These are phyloP conservation scores for Pipa parva DNA, from an alignment of 2,113 vertebrate genomes.

Conservation along the genomic window DNA sequence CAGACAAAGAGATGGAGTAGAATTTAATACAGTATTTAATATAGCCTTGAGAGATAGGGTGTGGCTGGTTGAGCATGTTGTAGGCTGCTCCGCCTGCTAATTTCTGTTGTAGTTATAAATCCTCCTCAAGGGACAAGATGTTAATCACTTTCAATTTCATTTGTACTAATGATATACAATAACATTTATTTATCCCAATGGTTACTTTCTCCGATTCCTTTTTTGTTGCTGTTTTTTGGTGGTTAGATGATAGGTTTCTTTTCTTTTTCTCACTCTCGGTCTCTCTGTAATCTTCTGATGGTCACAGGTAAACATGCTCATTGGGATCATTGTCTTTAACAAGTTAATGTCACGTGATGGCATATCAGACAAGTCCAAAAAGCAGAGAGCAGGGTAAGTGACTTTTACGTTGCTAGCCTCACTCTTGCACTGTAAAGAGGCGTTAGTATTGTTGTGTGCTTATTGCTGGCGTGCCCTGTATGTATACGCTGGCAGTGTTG, in stretches of 20 bases:
- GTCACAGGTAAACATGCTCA: constrained; percentile 93
- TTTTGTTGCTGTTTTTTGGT: background rate
- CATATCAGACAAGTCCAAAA: constrained; percentile 98
- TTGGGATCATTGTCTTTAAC: constrained; percentile 97
- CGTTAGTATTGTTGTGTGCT: background rate
- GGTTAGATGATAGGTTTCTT: too few relatives aligned
- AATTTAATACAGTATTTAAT: too few relatives aligned
- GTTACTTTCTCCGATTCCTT: too few relatives aligned
- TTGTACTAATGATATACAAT: too few relatives aligned
- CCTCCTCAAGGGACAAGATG: too few relatives aligned
- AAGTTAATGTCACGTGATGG: constrained; percentile 97
- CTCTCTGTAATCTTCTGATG: background rate
- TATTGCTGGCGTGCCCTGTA: background rate
- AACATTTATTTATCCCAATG: too few relatives aligned
- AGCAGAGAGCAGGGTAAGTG: constrained; percentile 96
- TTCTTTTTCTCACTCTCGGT: background rate
- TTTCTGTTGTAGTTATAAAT: too few relatives aligned
- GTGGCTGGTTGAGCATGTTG: too few relatives aligned
- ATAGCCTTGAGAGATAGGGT: too few relatives aligned
- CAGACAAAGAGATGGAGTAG: too few relatives aligned
- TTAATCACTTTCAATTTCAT: too few relatives aligned
- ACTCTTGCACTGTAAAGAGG: background rate
- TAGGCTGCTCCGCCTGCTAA: too few relatives aligned
- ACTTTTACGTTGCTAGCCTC: background rate
- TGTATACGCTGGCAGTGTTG: background rate